A percentile compares a stretch with the other conserved stretches of the same genome.
Conservation (phyloP, 2,797 vertebrate species). For the Squalus acanthias region DNA sequence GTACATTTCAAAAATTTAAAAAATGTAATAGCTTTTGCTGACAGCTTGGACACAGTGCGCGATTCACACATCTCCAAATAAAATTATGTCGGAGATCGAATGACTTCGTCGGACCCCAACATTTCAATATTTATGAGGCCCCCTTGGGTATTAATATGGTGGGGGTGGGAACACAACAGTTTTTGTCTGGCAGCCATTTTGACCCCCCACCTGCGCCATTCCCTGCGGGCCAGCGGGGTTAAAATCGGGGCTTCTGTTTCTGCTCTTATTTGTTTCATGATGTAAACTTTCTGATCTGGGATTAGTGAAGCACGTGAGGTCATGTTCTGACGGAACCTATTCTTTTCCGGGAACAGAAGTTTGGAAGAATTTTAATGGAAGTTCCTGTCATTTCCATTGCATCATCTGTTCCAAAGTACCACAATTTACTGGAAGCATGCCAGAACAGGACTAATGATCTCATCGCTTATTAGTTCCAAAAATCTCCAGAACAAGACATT, state of each 20-base stretch:
- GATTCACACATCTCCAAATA: background rate
- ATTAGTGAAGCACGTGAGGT: background rate
- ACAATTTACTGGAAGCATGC: background rate
- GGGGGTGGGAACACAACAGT: background rate
- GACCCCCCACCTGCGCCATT: background rate
- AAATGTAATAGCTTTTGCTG: background rate
- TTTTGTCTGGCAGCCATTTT: background rate
- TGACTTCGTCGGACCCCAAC: background rate
- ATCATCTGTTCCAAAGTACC: constrained; percentile 2
- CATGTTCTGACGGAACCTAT: background rate
- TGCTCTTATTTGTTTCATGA: background rate
- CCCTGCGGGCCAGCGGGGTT: background rate
- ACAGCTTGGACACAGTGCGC: background rate
- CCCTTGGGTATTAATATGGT: background rate
- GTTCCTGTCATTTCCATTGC: constrained; percentile 14
- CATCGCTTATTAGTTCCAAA: background rate
- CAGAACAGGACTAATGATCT: background rate
- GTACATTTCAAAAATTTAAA: background rate
- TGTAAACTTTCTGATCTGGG: background rate
- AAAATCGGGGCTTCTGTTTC: background rate
- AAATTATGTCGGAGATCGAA: too few species aligned
- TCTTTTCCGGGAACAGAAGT: background rate
- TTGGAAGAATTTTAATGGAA: constrained; percentile 13
- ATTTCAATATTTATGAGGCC: background rate
- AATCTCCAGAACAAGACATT: background rate